Conservation (phyloP, 2,888 invertebrate genomes). For the Cataglyphis altisquamis region DNA sequence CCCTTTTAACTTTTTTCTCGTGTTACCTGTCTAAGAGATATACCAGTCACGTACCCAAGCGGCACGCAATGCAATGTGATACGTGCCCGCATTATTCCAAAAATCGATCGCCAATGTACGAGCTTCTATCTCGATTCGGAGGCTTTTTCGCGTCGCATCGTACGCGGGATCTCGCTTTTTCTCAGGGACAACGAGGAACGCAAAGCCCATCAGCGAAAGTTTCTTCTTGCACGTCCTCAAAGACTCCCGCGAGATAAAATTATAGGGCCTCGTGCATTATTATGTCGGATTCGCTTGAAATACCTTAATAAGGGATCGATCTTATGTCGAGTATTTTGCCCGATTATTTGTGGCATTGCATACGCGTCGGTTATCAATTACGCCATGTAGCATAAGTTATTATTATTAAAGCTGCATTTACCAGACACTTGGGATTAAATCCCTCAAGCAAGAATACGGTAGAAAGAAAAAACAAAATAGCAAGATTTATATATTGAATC, state of each 20-base stretch:
- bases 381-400: conserved; percentile 3
- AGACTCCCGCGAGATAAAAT: conserved; percentile 20
- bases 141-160: conserved; percentile 22
- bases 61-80: conserved; percentile 66
- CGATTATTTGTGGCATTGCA: conserved; percentile 25
- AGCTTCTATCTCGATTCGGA: conserved; percentile 38
- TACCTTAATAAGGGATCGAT: conserved; percentile 31
- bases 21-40: conserved; percentile 57
- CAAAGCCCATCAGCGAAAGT: background rate
- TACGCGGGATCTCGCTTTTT: conserved; percentile 32
- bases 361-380: conserved; percentile 31
- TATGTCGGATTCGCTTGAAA: conserved; percentile 24
- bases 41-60: conserved; percentile 70
- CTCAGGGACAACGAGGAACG: background rate
- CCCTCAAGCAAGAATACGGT: background rate
- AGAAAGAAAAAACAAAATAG: background rate
- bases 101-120: conserved; percentile 77
- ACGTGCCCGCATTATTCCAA: conserved; percentile 80
- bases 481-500: conserved; percentile 26
- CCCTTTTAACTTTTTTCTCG: conserved; percentile 52
- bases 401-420: conserved; percentile 23
- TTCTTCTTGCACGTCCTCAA: conserved; percentile 23
- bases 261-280: conserved; percentile 30
- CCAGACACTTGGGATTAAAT: background rate
- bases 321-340: conserved; percentile 18